Evolutionary conservation across 2,888 invertebrate species (phyloP).

Genomic region (Heliothis peltigera): DNA sequence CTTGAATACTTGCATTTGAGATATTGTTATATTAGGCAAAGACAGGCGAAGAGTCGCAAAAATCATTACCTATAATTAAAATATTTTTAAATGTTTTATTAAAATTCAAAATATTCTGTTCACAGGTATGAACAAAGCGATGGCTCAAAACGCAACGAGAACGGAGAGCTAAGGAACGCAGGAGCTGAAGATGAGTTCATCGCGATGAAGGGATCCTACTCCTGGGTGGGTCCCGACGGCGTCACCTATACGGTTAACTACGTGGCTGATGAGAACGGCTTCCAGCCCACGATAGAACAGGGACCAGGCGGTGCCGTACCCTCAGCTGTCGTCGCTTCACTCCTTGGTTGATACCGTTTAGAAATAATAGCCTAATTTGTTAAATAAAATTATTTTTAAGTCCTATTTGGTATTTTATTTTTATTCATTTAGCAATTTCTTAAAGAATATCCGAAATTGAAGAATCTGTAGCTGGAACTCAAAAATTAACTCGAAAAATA

Average conservation of each 20-base stretch:
- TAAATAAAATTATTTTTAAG: slow-evolving; percentile 41
- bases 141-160: slow-evolving; percentile 85
- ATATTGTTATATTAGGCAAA: no score
- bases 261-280: slow-evolving; percentile 90
- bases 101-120: slow-evolving; percentile 9
- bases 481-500: no score
- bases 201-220: slow-evolving; percentile 85
- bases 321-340: slow-evolving; percentile 75
- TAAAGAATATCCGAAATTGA: no score
- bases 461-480: no score
- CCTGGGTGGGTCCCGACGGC: slow-evolving; percentile 86
- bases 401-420: slow-evolving; percentile 19
- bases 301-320: slow-evolving; percentile 75
- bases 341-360: slow-evolving; percentile 70
- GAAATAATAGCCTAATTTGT: slow-evolving; percentile 62
- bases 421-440: background rate
- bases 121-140: slow-evolving; percentile 88
- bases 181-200: slow-evolving; percentile 88
- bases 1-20: no score
- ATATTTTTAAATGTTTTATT: no score
- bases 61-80: no score
- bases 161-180: slow-evolving; percentile 86
- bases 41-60: no score
- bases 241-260: slow-evolving; percentile 86
- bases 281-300: slow-evolving; percentile 83